Base-by-base conservation (phyloP, 2,113 vertebrate species). In the Myrmophylax atrothorax region DNA sequence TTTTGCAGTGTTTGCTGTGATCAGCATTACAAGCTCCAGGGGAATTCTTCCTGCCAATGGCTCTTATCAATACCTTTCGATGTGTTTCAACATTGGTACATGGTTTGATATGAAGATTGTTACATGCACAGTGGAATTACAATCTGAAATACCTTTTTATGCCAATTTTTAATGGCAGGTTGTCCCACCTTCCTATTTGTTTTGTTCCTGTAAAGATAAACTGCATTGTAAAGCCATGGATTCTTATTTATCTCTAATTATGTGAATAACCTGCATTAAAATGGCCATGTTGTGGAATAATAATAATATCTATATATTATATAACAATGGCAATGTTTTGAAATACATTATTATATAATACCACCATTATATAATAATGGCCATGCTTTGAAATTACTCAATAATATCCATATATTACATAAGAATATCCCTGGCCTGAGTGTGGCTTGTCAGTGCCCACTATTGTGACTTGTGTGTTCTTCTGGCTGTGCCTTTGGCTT, bases 1-100 rank as follows among this genome's bases (percentile, higher is more conserved):
- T 96, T 97, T 97, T 94, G 18, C 52, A 70, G 69, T 59, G 84
- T 78, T 63, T 75, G 52, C 50, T 79, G 42, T 84, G 58, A 91
- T 96, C 90, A 97, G 90, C 95, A 68, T 84, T 89, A 49, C 62
- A 2, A 66, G 53, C 31, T 84, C 85, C 82, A 68, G 69, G 94
- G 93, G 93, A 89, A 56, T 42, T 59, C 75, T 91, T 69, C 90
- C 60, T 66, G 25, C 73, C 81, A 96, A 73, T 80, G 29, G 73
- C 59, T 84, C 72, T 70, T 92, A 80, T 95, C 83, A 59, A 84
- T 95, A 87, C 75, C 79, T 91, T 76, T 79, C 91, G 83, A 66
- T 76, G 92, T 60, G 37, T 46, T 93, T 69, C 33, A 93, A 69
- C n/a, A 38, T 85, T 18, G 75, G 91, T 70, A 89, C 64, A 47